These are phyloP conservation scores for Notocelia uddmanniana DNA, from an alignment of 2,888 invertebrate species.

Conservation along the genomic window DNA sequence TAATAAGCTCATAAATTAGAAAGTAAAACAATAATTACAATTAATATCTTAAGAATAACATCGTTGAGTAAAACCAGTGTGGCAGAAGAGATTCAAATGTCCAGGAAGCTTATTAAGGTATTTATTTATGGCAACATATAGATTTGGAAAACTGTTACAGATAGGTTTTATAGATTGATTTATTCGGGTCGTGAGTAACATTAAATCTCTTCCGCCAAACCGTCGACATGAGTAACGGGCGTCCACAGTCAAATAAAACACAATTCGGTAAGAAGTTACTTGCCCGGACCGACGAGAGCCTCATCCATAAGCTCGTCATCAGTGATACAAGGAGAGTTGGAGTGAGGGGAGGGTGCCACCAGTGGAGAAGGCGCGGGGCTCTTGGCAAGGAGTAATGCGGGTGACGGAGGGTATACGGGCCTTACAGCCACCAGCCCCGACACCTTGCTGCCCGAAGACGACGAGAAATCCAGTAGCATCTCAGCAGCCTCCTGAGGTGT, in stretches of 20 bases:
- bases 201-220: conserved; percentile 18
- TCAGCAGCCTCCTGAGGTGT: conserved; percentile 87
- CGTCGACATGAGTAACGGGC: conserved; percentile 6
- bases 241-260: conserved; percentile 17
- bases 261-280: conserved; percentile 75
- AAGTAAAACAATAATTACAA: conserved; percentile 45
- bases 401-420: conserved; percentile 87
- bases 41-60: conserved; percentile 25
- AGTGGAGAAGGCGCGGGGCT: conserved; percentile 91
- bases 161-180: background rate
- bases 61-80: conserved; percentile 25
- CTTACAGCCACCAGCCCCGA: conserved; percentile 84
- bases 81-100: conserved; percentile 17
- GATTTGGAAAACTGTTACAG: background rate
- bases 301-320: conserved; percentile 97
- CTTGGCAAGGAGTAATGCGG: conserved; percentile 91
- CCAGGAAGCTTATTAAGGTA: background rate
- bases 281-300: conserved; percentile 92
- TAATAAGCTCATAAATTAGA: conserved; percentile 42
- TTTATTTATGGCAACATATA: conserved; percentile 33
- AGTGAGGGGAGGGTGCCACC: conserved; percentile 88
- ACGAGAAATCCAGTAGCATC: conserved; percentile 88
- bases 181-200: background rate
- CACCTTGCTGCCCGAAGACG: conserved; percentile 85
- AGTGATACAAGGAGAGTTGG: conserved; percentile 92